Percentiles rank a stretch among this genome's conserved stretches.
phyloP scores from a whole-genome alignment of 1,140 invertebrate genomes.

The Theocolax elegans region DNA sequence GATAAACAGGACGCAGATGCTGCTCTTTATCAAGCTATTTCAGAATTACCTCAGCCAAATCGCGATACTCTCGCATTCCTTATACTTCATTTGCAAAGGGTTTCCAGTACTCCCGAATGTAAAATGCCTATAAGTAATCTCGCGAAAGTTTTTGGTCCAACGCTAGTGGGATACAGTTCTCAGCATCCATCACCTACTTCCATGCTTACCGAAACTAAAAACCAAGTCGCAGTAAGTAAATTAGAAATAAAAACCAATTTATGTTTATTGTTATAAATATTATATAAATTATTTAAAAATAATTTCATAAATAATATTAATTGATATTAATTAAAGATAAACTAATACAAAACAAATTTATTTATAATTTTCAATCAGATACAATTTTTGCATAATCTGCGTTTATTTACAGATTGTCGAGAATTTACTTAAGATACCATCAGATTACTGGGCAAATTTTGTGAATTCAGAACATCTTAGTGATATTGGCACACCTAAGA shows the following conservation, averaged over 20 bases:
- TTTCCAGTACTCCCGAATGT: slow-evolving; percentile 77
- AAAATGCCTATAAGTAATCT: slow-evolving; percentile 85
- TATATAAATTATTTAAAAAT: no score
- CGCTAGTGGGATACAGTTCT: slow-evolving; percentile 83
- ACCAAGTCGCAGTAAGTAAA: slow-evolving; percentile 71
- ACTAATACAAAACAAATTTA: no score
- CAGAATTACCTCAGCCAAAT: slow-evolving; percentile 84
- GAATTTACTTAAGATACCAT: slow-evolving; percentile 72
- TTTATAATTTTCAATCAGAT: no score
- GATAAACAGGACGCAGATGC: slow-evolving; percentile 70
- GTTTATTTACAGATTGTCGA: slow-evolving; percentile 75
- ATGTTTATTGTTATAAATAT: no score
- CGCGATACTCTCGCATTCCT: slow-evolving; percentile 88
- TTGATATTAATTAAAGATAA: slow-evolving; percentile 44
- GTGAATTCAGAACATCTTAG: slow-evolving; percentile 62
- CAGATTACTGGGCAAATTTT: slow-evolving; percentile 76
- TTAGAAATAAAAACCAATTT: no score
- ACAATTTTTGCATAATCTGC: no score
- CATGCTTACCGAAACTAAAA: slow-evolving; percentile 73
- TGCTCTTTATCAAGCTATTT: slow-evolving; percentile 75
- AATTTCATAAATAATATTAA: background rate
- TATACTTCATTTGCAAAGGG: slow-evolving; percentile 84
- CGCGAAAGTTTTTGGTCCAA: slow-evolving; percentile 86
- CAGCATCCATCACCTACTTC: slow-evolving; percentile 73
- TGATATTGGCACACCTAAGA: slow-evolving; percentile 55